Evolutionary conservation across 2,797 vertebrate genomes (phyloP), one percentile per base, ranked within the genome.

Genomic region (Sus cebifrons): DNA sequence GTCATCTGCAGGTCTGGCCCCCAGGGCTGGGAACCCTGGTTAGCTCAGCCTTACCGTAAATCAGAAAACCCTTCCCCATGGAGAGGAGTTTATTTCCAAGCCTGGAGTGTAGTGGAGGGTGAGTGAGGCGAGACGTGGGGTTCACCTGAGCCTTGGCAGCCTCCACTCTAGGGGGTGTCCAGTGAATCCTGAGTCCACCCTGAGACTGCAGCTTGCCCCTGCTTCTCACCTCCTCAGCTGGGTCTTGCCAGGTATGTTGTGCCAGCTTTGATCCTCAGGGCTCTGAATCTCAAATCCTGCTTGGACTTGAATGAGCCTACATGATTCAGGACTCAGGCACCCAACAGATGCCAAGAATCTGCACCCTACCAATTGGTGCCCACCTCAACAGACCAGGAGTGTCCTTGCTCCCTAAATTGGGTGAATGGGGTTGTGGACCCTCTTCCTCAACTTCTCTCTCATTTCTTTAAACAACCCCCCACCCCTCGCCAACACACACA

Each of bases 1-100:
- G 79, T 75, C 96, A 67, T 83, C 70, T 60, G 65, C 68, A 95
- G 77, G 52, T 89, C 91, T 60, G 64, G 4, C 58, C 62, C 54
- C 36, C 36, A 68, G 65, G 74, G 90, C 81, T 67, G 60, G 77
- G 62, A 85, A 78, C 49, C 86, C 88, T 91, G 23, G 40, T 65
- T 2, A 29, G 52, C 67, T 64, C 52, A 23, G 94, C 40, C 78
- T 89, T 68, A 44, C 1, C 27, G 64, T 88, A 62, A 91, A 60
- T 14, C 90, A 70, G 65, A 84, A 96, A 83, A 77, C 5, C 40
- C 73, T 32, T 96, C 83, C 36, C 23, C 54, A 44, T 11, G 0
- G 18, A 89, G 18, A 71, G 62, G 32, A 65, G 68, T 74, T 94
- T 82, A 74, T 88, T 82, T 93, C 85, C 68, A 62, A 75, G 27